Base-by-base conservation (phyloP, 2,797 vertebrate species). In the Oryzias sinensis region DNA sequence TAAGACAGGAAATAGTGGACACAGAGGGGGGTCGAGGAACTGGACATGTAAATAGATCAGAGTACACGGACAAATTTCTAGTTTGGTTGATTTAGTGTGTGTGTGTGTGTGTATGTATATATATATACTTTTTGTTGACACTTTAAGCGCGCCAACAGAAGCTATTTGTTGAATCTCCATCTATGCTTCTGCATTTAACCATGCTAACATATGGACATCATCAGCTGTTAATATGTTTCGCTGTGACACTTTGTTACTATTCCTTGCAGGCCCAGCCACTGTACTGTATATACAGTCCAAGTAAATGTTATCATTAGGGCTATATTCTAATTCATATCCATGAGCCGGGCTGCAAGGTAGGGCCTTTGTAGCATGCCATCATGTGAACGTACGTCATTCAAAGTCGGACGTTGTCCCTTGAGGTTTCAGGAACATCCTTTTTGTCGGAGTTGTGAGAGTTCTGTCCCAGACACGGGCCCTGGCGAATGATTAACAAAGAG, bases 261-360 rank as follows among this genome's bases (percentile, higher is more conserved):
- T 93, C 90, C 87, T 87, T 82, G 83, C 89, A 88, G 90, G 83
- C 91, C 77, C 69, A 84, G 84, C 84, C 91, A 92, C 87, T 87
- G 89, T 86, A 84, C 84, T 77, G 79, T 92, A 92, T 93, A 94
- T 83, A 90, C 79, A 91, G 74, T 76, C 29, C 87, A 91, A 84
- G 89, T 88, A 92, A 93, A 93, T 92, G 89, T 95, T 94, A 92
- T 89, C 86, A 80, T 90, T 90, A 87, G 87, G 86, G 70, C 72
- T 67, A 91, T 91, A 93, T 91, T 77, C 84, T 77, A 90, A 92
- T 90, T 80, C 88, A 88, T 90, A 88, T 91, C 85, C 87, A 85
- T 82, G 87, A 87, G 75, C 86, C 61, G 8, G 73, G 25, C 86
- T 82, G 86, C 87, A 91, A 81, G 80, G 80, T 81, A 78, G 87